Conservation (phyloP, 2,888 invertebrate species). For the Lordiphosa fenestrarum region DNA sequence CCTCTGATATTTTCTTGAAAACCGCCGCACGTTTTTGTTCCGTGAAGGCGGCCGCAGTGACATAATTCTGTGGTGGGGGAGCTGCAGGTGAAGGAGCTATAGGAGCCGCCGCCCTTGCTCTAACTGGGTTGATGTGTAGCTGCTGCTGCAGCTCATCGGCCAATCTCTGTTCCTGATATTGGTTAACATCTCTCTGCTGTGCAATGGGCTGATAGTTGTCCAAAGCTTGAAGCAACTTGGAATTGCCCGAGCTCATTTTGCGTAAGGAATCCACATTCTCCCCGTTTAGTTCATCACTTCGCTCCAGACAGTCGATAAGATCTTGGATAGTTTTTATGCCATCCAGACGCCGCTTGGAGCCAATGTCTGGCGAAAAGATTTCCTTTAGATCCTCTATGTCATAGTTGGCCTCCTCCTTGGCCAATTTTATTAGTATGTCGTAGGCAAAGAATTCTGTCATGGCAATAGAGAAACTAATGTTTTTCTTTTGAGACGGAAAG, state of each 20-base stretch:
- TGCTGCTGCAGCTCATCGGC: conserved; percentile 51
- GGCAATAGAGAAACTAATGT: no score
- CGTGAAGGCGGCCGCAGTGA: conserved; percentile 37
- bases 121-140: conserved; percentile 30
- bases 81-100: background rate
- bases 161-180: conserved; percentile 60
- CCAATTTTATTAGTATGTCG: conserved; percentile 63
- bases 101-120: background rate
- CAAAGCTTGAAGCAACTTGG: conserved; percentile 44
- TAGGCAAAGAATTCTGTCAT: conserved; percentile 49
- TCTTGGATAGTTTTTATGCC: conserved; percentile 59
- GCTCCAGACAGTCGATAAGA: conserved; percentile 72
- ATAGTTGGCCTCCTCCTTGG: conserved; percentile 15
- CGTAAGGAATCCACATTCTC: conserved; percentile 62
- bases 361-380: conserved; percentile 58
- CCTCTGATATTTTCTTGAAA: conserved; percentile 67
- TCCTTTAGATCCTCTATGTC: conserved; percentile 62
- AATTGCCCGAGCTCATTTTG: conserved; percentile 39
- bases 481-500: no score
- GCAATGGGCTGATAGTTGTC: conserved; percentile 34
- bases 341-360: conserved; percentile 58
- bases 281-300: conserved; percentile 65
- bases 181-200: conserved; percentile 25
- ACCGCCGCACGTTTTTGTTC: conserved; percentile 68
- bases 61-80: conserved; percentile 29